These are phyloP conservation scores for Anser brachyrhynchus DNA, from an alignment of 2,113 vertebrate genomes.

Conservation along the genomic window DNA sequence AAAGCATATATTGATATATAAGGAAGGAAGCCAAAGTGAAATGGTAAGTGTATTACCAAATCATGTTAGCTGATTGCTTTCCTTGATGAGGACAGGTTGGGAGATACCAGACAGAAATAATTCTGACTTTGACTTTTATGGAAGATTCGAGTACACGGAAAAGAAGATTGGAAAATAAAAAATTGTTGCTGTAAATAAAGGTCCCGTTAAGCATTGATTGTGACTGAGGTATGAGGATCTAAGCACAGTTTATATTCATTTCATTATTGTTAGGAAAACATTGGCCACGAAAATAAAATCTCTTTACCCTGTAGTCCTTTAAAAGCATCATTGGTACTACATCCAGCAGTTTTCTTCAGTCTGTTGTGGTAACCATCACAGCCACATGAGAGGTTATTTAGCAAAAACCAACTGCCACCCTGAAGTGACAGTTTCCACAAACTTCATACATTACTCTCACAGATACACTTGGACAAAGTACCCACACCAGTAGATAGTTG, in stretches of 20 bases:
- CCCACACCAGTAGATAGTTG: background rate
- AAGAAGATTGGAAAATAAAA: background rate
- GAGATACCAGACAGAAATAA: background rate
- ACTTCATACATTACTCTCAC: background rate
- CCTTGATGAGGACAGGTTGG: background rate
- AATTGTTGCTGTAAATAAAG: background rate
- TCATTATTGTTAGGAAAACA: background rate
- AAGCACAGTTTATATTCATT: background rate
- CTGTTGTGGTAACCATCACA: background rate
- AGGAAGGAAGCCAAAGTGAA: background rate
- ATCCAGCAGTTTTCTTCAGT: background rate
- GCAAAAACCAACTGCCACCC: background rate
- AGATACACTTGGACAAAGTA: background rate
- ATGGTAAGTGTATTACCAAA: background rate
- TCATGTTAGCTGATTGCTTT: background rate
- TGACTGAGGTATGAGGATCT: fast-evolving
- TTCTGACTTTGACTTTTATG: background rate
- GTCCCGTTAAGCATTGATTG: fast-evolving
- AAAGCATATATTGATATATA: background rate
- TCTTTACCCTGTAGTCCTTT: background rate
- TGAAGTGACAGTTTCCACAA: background rate
- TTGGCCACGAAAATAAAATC: background rate
- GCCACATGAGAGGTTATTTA: background rate
- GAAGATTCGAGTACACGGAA: background rate
- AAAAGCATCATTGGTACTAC: background rate